Evolutionary conservation across 2,797 vertebrate species (phyloP), one percentile per base, ranked within the genome.

Genomic region (Pipistrellus nathusii): DNA sequence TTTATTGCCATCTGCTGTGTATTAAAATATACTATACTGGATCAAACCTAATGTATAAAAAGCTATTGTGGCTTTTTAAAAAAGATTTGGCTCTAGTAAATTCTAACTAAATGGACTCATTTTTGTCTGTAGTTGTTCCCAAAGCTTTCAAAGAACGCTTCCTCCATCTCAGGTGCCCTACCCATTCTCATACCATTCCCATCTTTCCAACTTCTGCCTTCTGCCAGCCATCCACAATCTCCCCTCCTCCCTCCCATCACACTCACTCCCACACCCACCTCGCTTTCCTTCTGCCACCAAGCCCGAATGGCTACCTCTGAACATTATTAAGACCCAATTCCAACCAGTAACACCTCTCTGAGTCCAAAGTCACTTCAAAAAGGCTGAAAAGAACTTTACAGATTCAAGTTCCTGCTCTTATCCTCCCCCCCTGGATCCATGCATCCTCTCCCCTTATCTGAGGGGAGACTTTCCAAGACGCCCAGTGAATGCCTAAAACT

Each of bases 31-130:
- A 72, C 51, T 90, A 75, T n/a, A 48, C 30, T 81, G 72, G 62
- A 75, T 77, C 7, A n/a, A 89, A 53, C 82, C 21, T 73, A 85
- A 64, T 23, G 12, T 46, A 62, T 87, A 88, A 69, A 88, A 69
- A 80, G n/a, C 10, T 76, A 44, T 25, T 72, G 27, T 30, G 27
- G 62, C 41, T 77, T 85, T 81, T 27, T 41, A 32, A 38, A 81
- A 95, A 75, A 78, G 46, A 32, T 71, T 85, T 90, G 83, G 83
- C n/a, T 94, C n/a, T 66, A 75, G 75, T 53, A 90, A 68, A 25
- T 71, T 80, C 83, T 88, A 1, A 57, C 48, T 55, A 59, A 72
- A 59, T 48, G 62, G 27, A n/a, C 38, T 59, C 14, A 66, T 53
- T 90, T 90, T 27, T 48, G 12, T 57, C 23, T 48, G 4, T n/a